Conservation (phyloP, 2,888 invertebrate species). For the Leucozona laternaria region DNA sequence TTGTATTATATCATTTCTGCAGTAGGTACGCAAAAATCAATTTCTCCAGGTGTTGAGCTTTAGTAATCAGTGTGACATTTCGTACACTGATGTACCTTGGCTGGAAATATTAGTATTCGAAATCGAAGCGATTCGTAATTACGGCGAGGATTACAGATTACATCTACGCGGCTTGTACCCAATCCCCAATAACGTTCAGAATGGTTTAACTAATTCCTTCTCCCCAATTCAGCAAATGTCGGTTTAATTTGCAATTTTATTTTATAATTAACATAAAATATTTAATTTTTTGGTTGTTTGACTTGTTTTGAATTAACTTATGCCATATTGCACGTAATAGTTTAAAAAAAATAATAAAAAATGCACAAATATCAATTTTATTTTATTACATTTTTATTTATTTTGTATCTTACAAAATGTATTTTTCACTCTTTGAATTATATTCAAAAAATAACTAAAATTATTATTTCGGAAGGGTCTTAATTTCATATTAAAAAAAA, state of each 20-base stretch:
- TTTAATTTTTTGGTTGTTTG: not conserved
- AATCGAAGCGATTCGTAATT: too few species aligned
- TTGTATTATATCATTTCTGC: too few species aligned
- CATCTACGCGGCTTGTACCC: too few species aligned
- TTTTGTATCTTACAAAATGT: not conserved
- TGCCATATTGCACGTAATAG: not conserved
- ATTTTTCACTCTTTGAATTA: conserved; percentile 9
- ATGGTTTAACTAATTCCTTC: not conserved
- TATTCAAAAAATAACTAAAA: not conserved
- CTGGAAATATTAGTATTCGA: too few species aligned
- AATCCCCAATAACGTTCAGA: too few species aligned
- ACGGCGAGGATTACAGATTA: too few species aligned
- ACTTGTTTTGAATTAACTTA: not conserved
- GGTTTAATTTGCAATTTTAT: not conserved
- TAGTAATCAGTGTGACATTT: too few species aligned
- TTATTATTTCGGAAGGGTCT: conserved; percentile 3
- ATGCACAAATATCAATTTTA: not conserved
- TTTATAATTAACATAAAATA: not conserved
- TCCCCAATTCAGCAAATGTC: not conserved
- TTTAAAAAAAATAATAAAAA: not conserved
- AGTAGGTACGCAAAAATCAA: too few species aligned
- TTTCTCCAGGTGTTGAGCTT: too few species aligned
- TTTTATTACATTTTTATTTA: not conserved
- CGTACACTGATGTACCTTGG: too few species aligned
- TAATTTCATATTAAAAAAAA: conserved; percentile 6